phyloP scores from a whole-genome alignment of 2,888 invertebrate genomes.

The Noctua fimbriata region DNA sequence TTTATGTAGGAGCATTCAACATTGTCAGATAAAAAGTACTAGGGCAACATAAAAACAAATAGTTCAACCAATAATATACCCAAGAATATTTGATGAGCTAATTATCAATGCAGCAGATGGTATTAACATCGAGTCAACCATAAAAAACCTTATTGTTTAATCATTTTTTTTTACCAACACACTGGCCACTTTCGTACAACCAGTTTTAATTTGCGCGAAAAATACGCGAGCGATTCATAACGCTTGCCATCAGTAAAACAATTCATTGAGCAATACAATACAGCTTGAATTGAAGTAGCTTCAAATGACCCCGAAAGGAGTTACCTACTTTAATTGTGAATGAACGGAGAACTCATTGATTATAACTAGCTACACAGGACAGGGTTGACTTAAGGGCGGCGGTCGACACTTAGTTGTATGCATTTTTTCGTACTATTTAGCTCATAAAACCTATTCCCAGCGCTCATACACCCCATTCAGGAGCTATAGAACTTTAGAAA shows the following conservation, averaged over 20 bases:
- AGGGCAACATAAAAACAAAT: conserved; percentile 14
- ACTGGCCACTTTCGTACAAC: conserved; percentile 32
- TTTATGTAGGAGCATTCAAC: background rate
- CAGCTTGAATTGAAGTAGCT: conserved; percentile 77
- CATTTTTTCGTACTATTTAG: conserved; percentile 65
- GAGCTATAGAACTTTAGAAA: conserved; percentile 63
- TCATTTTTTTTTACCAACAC: conserved; percentile 34
- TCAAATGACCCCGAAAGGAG: conserved; percentile 86
- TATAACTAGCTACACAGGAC: conserved; percentile 78
- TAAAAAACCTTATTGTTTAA: conserved; percentile 52
- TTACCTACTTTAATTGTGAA: conserved; percentile 87
- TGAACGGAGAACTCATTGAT: conserved; percentile 88
- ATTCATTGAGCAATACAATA: conserved; percentile 79
- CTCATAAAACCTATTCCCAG: conserved; percentile 57
- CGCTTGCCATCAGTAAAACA: conserved; percentile 56
- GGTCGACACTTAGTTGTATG: conserved; percentile 75
- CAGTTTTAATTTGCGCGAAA: conserved; percentile 69
- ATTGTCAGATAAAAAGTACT: background rate
- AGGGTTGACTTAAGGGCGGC: conserved; percentile 86
- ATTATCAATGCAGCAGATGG: conserved; percentile 56
- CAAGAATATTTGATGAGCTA: conserved; percentile 36
- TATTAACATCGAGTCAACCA: conserved; percentile 13
- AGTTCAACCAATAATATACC: background rate
- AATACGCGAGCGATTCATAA: conserved; percentile 60
- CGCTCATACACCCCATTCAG: conserved; percentile 46